Evolutionary conservation across 2,888 invertebrate genomes (phyloP).

Genomic region (Physocephala rufipes): DNA sequence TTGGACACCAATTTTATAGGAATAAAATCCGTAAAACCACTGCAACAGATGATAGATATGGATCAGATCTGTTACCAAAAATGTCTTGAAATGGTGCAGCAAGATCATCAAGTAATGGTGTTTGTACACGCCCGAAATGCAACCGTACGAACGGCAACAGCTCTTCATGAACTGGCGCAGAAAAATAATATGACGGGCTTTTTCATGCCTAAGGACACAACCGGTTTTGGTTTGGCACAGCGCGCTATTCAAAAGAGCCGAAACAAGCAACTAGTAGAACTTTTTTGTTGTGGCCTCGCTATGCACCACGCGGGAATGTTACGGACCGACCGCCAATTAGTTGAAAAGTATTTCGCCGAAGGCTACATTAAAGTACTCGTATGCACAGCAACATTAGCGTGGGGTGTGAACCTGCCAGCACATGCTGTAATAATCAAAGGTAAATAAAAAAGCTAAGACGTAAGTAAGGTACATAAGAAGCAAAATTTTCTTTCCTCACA

Average conservation of each 20-base stretch:
- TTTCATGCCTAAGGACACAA: constrained; percentile 75
- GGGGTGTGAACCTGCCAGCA: constrained; percentile 99
- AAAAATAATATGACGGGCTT: constrained; percentile 76
- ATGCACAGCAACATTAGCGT: constrained; percentile 97
- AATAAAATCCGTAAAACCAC: constrained; percentile 74
- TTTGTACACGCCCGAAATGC: constrained; percentile 98
- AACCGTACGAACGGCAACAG: constrained; percentile 87
- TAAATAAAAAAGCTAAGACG: constrained; percentile 21
- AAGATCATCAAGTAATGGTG: constrained; percentile 96
- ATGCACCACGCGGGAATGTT: constrained; percentile 98
- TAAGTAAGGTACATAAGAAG: too few relatives aligned
- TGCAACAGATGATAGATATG: constrained; percentile 79
- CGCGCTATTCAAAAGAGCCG: constrained; percentile 77
- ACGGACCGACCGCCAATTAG: constrained; percentile 84
- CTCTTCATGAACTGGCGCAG: constrained; percentile 82
- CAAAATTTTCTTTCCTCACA: constrained; percentile 8
- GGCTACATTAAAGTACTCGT: constrained; percentile 90
- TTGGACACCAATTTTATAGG: constrained; percentile 91
- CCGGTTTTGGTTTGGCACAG: constrained; percentile 74
- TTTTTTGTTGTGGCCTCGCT: constrained; percentile 88
- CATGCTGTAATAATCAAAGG: constrained; percentile 84
- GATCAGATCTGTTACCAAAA: constrained; percentile 94
- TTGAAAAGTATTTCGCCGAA: constrained; percentile 89
- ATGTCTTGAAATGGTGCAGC: constrained; percentile 82
- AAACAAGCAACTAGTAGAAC: constrained; percentile 83